A percentile compares a stretch with the other conserved stretches of the same genome.
These are phyloP conservation scores for Xestia xanthographa DNA, from an alignment of 2,888 invertebrate species.

Conservation along the genomic window DNA sequence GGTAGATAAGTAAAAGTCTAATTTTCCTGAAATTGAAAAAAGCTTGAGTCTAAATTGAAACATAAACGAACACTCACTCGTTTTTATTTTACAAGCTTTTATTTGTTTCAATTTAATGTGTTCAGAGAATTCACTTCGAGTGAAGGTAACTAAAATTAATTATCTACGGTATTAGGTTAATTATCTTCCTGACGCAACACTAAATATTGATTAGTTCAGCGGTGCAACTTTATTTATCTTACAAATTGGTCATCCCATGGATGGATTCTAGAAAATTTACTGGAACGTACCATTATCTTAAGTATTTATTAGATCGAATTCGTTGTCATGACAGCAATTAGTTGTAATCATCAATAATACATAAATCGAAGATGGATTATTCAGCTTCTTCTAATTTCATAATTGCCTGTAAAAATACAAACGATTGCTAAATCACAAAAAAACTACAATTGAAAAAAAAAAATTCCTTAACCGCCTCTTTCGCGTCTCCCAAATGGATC, in stretches of 20 bases:
- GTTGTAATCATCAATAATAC: background rate
- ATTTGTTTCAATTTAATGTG: background rate
- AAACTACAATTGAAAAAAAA: background rate
- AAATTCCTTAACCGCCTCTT: background rate
- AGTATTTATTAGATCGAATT: background rate
- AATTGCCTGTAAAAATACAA: background rate
- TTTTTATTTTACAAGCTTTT: too few species aligned
- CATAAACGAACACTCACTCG: background rate
- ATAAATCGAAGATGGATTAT: background rate
- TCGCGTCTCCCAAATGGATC: constrained; percentile 15
- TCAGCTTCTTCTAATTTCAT: background rate
- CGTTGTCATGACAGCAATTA: background rate
- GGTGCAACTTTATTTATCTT: background rate
- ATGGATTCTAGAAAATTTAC: background rate
- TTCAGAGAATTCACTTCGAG: background rate
- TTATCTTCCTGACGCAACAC: too few species aligned
- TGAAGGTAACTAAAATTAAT: background rate
- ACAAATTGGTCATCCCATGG: background rate
- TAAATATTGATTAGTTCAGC: background rate
- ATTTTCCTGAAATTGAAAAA: background rate
- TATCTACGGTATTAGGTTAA: too few species aligned
- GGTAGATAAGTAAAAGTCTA: background rate
- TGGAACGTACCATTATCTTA: too few species aligned
- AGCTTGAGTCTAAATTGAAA: background rate
- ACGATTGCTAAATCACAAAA: background rate